Evolutionary conservation across 2,113 vertebrate genomes (phyloP), one percentile per base, ranked within the genome.

Genomic region (Lophochroa leadbeateri): DNA sequence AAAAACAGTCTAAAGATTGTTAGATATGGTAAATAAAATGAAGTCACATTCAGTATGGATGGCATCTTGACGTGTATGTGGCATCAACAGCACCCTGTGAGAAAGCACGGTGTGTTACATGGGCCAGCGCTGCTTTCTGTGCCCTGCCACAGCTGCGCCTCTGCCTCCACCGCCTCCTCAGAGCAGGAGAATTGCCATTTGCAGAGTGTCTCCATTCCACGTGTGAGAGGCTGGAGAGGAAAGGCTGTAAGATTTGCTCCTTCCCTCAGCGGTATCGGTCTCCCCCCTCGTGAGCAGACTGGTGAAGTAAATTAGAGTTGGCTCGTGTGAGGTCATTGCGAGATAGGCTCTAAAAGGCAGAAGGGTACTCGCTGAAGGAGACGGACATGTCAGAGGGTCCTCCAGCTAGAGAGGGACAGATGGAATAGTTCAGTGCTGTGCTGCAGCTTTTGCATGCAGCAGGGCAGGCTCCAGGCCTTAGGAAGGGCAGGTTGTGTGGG

Each of bases 301-400:
- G 39, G 47, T 71, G 63, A 82, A 76, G 61, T 50, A 79, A 82
- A 49, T 11, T 31, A 33, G 76, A 63, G 11, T 3, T 57, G 55
- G 65, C 13, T 94, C 9, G 17, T 5, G 15, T 17, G 20, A 29
- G 17, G 19, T 58, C 72, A 43, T 41, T 39, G 69, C 46, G 46
- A 67, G 13, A 11, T 1, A 13, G 63, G 63, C 61, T 64, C 27
- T 10, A 37, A 17, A 64, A 55, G 21, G 67, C 35, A 75, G 67
- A 61, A 88, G 27, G 49, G 43, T 23, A 7, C 31, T 44, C 4
- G 4, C 33, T 15, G 50, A 20, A 27, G 18, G 18, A 63, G 18
- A 11, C 0, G 0, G 13, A 39, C 7, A 6, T 9, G 25, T 16
- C 29, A 8, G 35, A 46, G 31, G 13, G 43, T n/a, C 57, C 28